A percentile compares a stretch with the other conserved stretches of the same genome.
These are phyloP conservation scores for Enteromius anoplus DNA, from an alignment of 2,797 vertebrate genomes.

Conservation along the genomic window DNA sequence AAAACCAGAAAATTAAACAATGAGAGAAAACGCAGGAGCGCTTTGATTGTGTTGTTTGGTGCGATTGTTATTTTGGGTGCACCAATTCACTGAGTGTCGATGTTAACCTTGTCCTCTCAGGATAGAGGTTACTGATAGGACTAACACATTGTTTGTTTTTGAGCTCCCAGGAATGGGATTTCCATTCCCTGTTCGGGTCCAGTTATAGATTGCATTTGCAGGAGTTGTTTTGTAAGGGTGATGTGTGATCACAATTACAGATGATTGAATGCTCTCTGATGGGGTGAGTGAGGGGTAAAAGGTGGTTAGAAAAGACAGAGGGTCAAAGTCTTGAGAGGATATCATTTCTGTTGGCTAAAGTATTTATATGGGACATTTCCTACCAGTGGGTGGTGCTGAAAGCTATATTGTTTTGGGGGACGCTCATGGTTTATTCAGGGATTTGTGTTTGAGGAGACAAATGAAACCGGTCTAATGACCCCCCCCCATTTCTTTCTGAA, in stretches of 20 bases:
- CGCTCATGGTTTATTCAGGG: constrained; percentile 16
- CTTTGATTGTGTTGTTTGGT: constrained; percentile 85
- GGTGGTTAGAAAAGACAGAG: constrained; percentile 5
- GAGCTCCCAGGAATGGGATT: constrained; percentile 73
- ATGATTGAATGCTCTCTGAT: constrained; percentile 67
- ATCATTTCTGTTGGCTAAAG: constrained; percentile 24
- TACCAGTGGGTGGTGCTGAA: constrained; percentile 59
- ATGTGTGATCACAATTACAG: constrained; percentile 76
- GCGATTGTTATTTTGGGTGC: constrained; percentile 86
- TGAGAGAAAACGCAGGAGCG: constrained; percentile 76
- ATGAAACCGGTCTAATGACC: constrained; percentile 36
- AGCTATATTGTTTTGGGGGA: constrained; percentile 26
- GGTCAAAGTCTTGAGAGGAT: constrained; percentile 28
- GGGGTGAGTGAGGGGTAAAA: constrained; percentile 56
- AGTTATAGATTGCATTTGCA: constrained; percentile 68
- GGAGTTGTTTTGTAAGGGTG: constrained; percentile 64
- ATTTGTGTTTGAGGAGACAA: constrained; percentile 44
- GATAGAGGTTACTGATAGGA: constrained; percentile 75
- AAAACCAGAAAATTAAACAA: constrained; percentile 89
- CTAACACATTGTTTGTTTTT: constrained; percentile 80
- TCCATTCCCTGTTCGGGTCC: constrained; percentile 72
- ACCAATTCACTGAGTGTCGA: constrained; percentile 67
- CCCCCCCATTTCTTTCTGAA: background rate
- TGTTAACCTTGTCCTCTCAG: constrained; percentile 77
- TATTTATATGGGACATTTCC: constrained; percentile 30